These are phyloP conservation scores for Oreochromis tanganicae DNA, from an alignment of 2,113 vertebrate genomes.

Conservation along the genomic window DNA sequence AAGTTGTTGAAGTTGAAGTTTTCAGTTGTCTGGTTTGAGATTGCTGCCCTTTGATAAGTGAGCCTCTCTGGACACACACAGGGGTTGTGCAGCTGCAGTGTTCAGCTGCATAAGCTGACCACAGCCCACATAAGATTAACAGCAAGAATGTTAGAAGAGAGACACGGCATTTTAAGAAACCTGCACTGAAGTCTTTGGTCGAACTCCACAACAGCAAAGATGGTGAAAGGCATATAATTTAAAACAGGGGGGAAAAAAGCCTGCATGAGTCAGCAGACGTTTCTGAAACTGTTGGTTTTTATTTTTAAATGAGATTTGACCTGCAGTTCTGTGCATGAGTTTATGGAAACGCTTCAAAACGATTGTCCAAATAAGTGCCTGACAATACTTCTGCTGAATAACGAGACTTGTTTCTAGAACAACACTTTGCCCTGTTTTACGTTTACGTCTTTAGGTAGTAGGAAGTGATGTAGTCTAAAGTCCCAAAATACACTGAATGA, in stretches of 20 bases:
- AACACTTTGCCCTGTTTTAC: not conserved
- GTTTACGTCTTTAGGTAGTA: not conserved
- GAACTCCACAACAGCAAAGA: not conserved
- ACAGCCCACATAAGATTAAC: not conserved
- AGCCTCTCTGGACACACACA: not conserved
- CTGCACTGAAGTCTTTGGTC: not conserved
- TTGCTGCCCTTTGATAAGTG: not conserved
- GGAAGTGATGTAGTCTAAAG: not conserved
- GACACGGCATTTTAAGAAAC: not conserved
- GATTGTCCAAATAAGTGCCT: not conserved
- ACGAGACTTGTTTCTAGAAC: not conserved
- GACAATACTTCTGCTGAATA: not conserved
- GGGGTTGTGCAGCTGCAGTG: not conserved
- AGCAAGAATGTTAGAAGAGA: not conserved
- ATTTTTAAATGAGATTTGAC: not conserved
- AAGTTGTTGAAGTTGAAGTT: constrained; percentile 12
- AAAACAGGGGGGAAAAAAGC: fast-evolving
- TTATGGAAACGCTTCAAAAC: not conserved
- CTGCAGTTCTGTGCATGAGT: not conserved
- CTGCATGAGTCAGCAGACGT: not conserved
- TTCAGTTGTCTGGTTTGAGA: constrained; percentile 1
- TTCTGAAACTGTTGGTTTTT: not conserved
- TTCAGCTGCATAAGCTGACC: not conserved
- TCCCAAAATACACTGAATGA: not conserved
- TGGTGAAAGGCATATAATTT: not conserved